phyloP scores from a whole-genome alignment of 2,888 invertebrate species.

The Disparrhopalites patrizii region DNA sequence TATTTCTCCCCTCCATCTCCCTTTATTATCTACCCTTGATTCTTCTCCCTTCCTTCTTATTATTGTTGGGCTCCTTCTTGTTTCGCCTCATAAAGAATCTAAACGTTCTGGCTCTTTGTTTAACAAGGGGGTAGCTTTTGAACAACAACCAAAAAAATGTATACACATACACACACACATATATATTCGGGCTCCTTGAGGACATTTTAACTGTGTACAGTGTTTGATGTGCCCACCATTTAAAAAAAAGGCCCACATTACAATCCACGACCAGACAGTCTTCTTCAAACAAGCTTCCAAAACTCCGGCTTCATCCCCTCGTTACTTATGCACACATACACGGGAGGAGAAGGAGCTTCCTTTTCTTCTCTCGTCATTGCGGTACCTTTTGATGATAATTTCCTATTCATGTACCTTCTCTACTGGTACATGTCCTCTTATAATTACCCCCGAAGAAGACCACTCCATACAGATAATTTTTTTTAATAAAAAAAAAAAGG shows the following conservation, averaged over 20 bases:
- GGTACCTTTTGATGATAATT: constrained; percentile 2
- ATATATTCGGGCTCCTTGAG: neutral
- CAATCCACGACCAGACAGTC: no score
- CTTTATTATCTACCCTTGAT: neutral
- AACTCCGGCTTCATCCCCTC: no score
- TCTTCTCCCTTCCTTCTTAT: neutral
- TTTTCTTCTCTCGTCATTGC: no score
- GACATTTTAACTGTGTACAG: constrained; percentile 2
- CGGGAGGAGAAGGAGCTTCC: no score
- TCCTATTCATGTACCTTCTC: neutral
- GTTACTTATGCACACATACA: no score
- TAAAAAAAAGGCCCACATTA: neutral
- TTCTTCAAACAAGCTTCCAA: no score
- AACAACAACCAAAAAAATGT: neutral
- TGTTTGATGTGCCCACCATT: neutral
- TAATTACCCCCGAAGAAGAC: no score
- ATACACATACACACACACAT: no score
- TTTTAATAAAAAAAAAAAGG: no score
- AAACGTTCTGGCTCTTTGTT: neutral
- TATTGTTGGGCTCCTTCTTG: neutral
- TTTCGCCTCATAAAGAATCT: neutral
- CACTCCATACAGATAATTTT: no score
- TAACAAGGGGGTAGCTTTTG: neutral
- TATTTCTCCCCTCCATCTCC: neutral
- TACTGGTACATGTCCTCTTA: neutral